Conservation (phyloP, 2,888 invertebrate species). For the Hedya salicella region DNA sequence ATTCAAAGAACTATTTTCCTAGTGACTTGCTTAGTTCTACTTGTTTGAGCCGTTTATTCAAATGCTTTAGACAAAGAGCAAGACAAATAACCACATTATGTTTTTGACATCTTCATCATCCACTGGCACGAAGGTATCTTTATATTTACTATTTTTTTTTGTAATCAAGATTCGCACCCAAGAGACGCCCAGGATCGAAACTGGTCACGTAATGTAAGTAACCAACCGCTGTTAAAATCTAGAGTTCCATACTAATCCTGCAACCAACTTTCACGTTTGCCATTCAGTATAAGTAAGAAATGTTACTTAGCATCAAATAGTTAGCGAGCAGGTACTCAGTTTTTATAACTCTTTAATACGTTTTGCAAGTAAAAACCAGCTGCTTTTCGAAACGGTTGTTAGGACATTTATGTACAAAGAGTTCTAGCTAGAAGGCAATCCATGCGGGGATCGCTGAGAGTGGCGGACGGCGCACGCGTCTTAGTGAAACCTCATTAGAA, state of each 20-base stretch:
- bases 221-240: not conserved
- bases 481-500: conserved; percentile 82
- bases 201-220: not conserved
- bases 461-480: conserved; percentile 64
- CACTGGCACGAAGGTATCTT: no score
- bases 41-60: no score
- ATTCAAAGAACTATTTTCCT: no score
- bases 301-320: not conserved
- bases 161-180: no score
- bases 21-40: no score
- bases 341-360: conserved; percentile 1
- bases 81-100: no score
- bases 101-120: no score
- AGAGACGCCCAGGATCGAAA: no score
- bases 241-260: not conserved
- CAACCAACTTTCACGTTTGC: not conserved
- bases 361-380: not conserved
- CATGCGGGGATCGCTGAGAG: conserved; percentile 50
- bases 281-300: not conserved
- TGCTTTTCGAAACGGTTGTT: not conserved
- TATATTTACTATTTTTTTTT: no score
- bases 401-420: conserved; percentile 45
- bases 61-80: no score
- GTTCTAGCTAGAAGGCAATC: conserved; percentile 56
- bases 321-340: not conserved